Evolutionary conservation across 1,140 invertebrate species (phyloP).

Genomic region (Phortica variegata): DNA sequence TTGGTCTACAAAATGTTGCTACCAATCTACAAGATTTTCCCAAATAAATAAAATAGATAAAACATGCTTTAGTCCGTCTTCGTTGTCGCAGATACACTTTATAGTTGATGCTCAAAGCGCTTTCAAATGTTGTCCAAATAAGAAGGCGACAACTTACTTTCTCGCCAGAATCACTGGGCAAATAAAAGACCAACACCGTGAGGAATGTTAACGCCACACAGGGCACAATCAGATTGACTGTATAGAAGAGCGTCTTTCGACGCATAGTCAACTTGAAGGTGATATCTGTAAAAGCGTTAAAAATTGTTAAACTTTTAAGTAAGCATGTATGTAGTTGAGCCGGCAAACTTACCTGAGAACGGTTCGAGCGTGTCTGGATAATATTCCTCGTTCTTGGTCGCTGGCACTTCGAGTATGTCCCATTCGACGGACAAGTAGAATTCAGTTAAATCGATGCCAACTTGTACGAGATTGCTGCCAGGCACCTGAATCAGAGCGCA

Average conservation of each 20-base stretch:
- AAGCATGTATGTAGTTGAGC: not conserved
- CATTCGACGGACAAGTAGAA: conserved; percentile 94
- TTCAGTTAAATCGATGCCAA: conserved; percentile 86
- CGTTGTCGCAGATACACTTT: no score
- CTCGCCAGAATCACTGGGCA: conserved; percentile 94
- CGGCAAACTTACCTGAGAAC: conserved; percentile 68
- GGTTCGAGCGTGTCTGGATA: conserved; percentile 83
- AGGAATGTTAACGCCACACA: conserved; percentile 91
- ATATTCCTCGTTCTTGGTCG: conserved; percentile 86
- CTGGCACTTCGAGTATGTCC: conserved; percentile 89
- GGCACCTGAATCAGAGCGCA: conserved; percentile 57
- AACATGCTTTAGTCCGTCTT: no score
- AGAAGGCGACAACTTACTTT: conserved; percentile 78
- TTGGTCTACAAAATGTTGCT: no score
- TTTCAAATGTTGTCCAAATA: no score
- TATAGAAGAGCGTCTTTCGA: conserved; percentile 88
- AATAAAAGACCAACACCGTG: conserved; percentile 92
- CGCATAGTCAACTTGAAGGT: conserved; percentile 95
- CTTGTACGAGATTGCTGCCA: conserved; percentile 75
- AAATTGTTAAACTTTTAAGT: conserved; percentile 54
- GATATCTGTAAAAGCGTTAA: conserved; percentile 69
- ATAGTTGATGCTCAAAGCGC: no score
- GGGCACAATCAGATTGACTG: conserved; percentile 87
- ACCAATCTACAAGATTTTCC: no score
- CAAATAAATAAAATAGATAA: no score